A percentile compares a stretch with the other conserved stretches of the same genome.
Evolutionary conservation across 1,140 invertebrate genomes (phyloP).

Genomic region (Anastrepha obliqua): DNA sequence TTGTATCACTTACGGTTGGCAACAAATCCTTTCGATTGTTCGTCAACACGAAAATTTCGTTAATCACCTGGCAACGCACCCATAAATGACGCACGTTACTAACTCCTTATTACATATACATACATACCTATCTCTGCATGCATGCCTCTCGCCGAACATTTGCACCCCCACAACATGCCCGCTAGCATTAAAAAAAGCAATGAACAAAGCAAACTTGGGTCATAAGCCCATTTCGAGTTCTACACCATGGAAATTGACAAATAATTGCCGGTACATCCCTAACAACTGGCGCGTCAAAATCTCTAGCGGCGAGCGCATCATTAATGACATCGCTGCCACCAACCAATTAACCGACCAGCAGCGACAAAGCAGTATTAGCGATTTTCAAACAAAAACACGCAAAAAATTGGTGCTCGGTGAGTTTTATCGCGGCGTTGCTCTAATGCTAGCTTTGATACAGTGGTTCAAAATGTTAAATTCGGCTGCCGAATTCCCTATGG

Average conservation of each 20-base stretch:
- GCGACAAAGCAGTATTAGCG: neutral
- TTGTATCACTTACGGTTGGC: neutral
- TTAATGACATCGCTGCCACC: neutral
- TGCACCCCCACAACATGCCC: neutral
- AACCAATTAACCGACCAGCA: neutral
- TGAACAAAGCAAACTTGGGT: neutral
- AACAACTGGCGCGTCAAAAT: conserved; percentile 16
- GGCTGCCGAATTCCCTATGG: no score
- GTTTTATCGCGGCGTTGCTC: no score
- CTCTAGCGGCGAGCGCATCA: neutral
- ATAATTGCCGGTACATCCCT: conserved; percentile 18
- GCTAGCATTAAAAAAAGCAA: neutral
- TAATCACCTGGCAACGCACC: conserved; percentile 41
- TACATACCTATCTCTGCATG: neutral
- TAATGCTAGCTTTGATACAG: no score
- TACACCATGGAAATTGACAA: neutral
- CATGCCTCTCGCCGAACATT: neutral
- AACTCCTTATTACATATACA: neutral
- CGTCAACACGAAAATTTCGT: neutral
- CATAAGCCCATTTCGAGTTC: neutral
- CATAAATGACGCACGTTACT: conserved; percentile 22
- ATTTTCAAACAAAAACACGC: neutral
- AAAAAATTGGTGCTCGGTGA: neutral
- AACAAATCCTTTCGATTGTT: conserved; percentile 23
- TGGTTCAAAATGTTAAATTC: no score